A percentile compares a stretch with the other conserved stretches of the same genome.
phyloP scores from a whole-genome alignment of 2,113 vertebrate species.

The Ariopsis seemanni region DNA sequence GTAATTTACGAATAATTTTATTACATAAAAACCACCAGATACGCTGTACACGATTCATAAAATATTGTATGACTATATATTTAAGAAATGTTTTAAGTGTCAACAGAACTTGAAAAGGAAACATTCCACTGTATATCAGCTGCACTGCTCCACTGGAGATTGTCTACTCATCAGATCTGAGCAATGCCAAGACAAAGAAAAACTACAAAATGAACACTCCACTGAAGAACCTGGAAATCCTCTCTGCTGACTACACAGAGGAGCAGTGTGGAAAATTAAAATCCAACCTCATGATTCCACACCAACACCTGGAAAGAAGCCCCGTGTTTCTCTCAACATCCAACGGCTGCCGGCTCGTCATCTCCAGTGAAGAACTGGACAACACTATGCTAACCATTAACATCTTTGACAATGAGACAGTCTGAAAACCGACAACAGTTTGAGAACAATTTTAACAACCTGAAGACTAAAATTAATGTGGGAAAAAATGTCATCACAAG shows the following conservation, averaged over 20 bases:
- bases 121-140: neutral
- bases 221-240: neutral
- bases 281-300: neutral
- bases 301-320: neutral
- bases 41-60: too few species aligned
- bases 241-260: neutral
- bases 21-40: too few species aligned
- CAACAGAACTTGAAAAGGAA: too few species aligned
- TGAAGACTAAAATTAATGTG: neutral
- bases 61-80: too few species aligned
- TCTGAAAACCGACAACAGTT: neutral
- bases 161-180: neutral
- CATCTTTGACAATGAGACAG: too few species aligned
- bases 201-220: neutral
- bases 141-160: neutral
- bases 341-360: neutral
- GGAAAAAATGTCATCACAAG: neutral
- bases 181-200: neutral
- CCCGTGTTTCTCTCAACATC: neutral
- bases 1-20: neutral
- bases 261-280: neutral
- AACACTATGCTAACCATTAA: neutral
- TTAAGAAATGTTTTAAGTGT: too few species aligned
- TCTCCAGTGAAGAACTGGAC: neutral
- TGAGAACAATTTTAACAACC: neutral